Evolutionary conservation across 2,797 vertebrate genomes (phyloP), one percentile per base, ranked within the genome.

Genomic region (Anguilla marmorata): DNA sequence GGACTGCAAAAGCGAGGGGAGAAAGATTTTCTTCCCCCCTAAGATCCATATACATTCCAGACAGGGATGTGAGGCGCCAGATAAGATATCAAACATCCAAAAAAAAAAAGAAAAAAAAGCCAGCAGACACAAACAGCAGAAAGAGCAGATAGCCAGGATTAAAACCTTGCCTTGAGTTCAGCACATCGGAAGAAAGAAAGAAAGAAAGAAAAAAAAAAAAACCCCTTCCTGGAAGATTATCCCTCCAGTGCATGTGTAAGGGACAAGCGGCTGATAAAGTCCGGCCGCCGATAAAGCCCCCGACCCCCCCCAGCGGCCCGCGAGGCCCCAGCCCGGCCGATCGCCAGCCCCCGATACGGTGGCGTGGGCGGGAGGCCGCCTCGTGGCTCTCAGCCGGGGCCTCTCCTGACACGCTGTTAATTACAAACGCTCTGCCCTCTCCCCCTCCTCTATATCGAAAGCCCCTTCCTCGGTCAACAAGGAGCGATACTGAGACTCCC

Each of bases 261-360:
- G 93, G 92, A 95, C 93, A 94, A 92, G 92, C 87, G 87, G 11
- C n/a, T 92, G 94, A 95, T 94, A 94, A 41, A 95, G 92, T 93
- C 90, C 41, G 12, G 86, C 88, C 91, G 27, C 80, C 82, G 94
- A 95, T 95, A 95, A 94, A 91, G 82, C 92, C 83, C 84, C 89
- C 92, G 93, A 94, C 91, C 92, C 92, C 92, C 92, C 86, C 84
- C 89, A 92, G 93, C 92, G 90, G 86, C 93, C 87, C 90, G 90
- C 41, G 0, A 89, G 87, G 91, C 89, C 91, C 86, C 37, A 27
- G 89, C 21, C 37, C 45, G 86, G 72, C 85, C 92, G 92, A 94
- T 94, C 54, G 69, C 58, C 88, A 63, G 88, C 89, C 88, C 90
- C 86, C 1, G 94, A 94, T 95, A 85, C 27, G 52, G 45, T 12